Evolutionary conservation across 2,888 invertebrate genomes (phyloP).

Genomic region (Rhopalosiphum nymphaeae): DNA sequence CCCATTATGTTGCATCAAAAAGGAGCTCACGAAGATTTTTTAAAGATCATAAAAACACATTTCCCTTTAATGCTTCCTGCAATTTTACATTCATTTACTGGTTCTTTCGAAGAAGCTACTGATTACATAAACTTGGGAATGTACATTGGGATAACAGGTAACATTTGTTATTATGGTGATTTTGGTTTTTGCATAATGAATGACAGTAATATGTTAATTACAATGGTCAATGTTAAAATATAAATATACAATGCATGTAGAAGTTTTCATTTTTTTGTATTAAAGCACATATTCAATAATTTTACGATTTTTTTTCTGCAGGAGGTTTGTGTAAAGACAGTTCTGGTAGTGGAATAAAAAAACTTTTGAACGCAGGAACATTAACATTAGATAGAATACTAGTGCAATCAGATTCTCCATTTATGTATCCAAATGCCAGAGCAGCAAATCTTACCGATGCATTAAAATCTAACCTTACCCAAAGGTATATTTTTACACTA

Average conservation of each 20-base stretch:
- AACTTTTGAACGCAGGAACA: slow-evolving; percentile 83
- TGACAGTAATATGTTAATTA: not conserved
- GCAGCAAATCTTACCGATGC: slow-evolving; percentile 91
- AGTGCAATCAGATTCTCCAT: slow-evolving; percentile 94
- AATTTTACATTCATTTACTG: slow-evolving; percentile 92
- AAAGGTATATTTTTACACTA: slow-evolving; percentile 57
- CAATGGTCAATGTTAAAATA: not conserved
- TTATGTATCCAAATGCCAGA: slow-evolving; percentile 95
- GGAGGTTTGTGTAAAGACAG: slow-evolving; percentile 93
- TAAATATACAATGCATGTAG: not conserved
- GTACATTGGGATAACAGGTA: slow-evolving; percentile 68
- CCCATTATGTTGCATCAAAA: slow-evolving; percentile 93
- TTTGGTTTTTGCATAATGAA: not conserved
- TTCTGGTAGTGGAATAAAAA: slow-evolving; percentile 81
- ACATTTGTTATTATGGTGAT: not conserved
- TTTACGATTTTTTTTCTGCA: slow-evolving; percentile 68
- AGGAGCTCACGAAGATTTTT: slow-evolving; percentile 88
- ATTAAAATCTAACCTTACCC: slow-evolving; percentile 88
- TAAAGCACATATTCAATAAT: not conserved
- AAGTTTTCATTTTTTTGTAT: slow-evolving; percentile 7
- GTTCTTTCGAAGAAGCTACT: slow-evolving; percentile 85
- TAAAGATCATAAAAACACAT: slow-evolving; percentile 78
- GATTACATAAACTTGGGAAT: slow-evolving; percentile 82
- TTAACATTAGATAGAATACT: slow-evolving; percentile 87
- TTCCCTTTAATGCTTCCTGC: slow-evolving; percentile 77